Evolutionary conservation across 2,113 vertebrate species (phyloP).

Genomic region (Pomatostomus ruficeps): DNA sequence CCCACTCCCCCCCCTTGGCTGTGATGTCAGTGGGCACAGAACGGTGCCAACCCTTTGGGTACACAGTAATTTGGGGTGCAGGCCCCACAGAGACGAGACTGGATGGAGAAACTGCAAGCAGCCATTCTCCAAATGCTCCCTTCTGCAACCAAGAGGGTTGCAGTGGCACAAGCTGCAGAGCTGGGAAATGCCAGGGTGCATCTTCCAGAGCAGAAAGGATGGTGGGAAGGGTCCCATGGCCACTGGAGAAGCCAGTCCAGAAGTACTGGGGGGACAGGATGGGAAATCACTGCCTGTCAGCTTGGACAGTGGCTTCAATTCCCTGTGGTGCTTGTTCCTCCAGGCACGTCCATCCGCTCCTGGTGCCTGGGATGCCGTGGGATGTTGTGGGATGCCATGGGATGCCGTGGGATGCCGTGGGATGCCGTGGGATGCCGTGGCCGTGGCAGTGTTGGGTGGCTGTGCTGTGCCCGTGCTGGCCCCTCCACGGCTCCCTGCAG

Average conservation of each 20-base stretch:
- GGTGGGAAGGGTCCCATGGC: background rate
- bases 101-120: background rate
- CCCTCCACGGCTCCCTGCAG: background rate
- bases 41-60: rapidly evolving
- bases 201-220: background rate
- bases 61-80: background rate
- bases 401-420: no score
- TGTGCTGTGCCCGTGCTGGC: rapidly evolving
- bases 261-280: background rate
- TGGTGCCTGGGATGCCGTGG: background rate
- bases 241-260: background rate
- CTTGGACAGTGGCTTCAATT: background rate
- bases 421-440: background rate
- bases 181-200: background rate
- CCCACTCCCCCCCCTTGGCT: background rate
- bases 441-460: background rate
- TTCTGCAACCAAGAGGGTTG: background rate
- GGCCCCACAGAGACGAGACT: rapidly evolving
- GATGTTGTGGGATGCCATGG: no score
- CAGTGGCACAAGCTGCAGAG: background rate
- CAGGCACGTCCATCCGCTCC: background rate
- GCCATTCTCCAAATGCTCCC: background rate
- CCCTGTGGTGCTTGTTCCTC: background rate
- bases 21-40: background rate
- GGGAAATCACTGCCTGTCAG: background rate